Evolutionary conservation across 2,888 invertebrate species (phyloP), one percentile per base, ranked within the genome.

Genomic region (Ectobius pallidus): DNA sequence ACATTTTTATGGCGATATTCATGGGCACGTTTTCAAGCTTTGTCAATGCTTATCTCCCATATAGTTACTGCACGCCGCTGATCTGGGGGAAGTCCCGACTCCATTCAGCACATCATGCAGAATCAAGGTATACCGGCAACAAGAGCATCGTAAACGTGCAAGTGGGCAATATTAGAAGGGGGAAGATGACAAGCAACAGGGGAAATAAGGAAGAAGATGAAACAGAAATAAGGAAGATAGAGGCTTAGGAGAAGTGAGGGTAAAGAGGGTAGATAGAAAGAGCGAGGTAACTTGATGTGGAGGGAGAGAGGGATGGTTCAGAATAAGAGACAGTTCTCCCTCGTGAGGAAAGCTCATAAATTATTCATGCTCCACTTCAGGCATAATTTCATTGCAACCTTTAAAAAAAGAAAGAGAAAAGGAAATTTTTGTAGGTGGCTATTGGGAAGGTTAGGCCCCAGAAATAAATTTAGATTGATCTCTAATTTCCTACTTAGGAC

Each of bases 311-410:
- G 46, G 46, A n/a, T 3, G 46, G 30, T 30, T 32, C 32, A 3
- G 58, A 32, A 32, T 58, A 32, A 58, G 30, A 55, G 58, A 58
- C 58, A 58, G 32, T 58, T 58, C 32, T 25, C 22, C 30, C 58
- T 30, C 3, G 58, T 16, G 58, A 32, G 58, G 58, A 61, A 32
- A 58, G 58, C 72, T 68, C 30, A 72, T 72, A 61, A 68, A 72
- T 72, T 72, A 72, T 72, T 72, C 72, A 72, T 72, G 68, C 61
- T 20, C 25, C 65, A 63, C 63, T 63, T 71, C 71, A 65, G 34
- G 71, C 71, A 71, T 71, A 71, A 71, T 71, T 63, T 63, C 71
- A 71, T 63, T 63, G 71, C 25, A 63, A 11, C 65, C 30, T 44
- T 65, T 55, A 58, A 58, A 58, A 58, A 58, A 25, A 6, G 3